Base-by-base conservation (phyloP, 2,113 vertebrate genomes). In the Proteles cristata region DNA sequence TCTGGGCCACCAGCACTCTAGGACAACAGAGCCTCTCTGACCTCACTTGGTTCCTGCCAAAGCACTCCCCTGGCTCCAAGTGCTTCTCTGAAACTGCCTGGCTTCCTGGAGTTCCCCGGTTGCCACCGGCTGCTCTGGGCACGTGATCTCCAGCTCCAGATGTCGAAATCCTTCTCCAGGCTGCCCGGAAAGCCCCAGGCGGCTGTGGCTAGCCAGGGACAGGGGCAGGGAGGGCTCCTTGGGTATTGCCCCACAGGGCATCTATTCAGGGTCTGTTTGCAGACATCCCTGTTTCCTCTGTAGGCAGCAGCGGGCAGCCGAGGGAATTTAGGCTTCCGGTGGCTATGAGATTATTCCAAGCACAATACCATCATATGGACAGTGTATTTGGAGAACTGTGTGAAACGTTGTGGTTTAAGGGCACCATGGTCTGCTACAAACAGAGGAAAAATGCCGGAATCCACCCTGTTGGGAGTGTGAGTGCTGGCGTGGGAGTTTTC, bases 181-280 rank as follows among this genome's bases (percentile, higher is more conserved):
- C 98, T 97, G 90, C 87, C 96, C 21, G 92, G 97, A 98, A 98
- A 97, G n/a, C 95, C 97, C 97, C 79, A 4, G 65, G 55, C 11
- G 14, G 80, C 66, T 19, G 84, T 7, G 95, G 76, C 95, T 1
- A 10, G 21, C 17, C 93, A 63, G 88, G 69, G 90, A 43, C 2
- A 48, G 11, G 65, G 93, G 31, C 19, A 33, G 25, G 45, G 35
- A 81, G 69, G 74, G 26, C 96, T 92, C 63, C 89, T 35, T 0
- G 35, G 68, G 39, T 79, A 66, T 91, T 88, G 93, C 95, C 81
- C 95, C 93, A 95, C 12, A 6, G 83, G 83, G 53, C 76, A 58
- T 86, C 69, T 74, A 81, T 92, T 77, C 3, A 7, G 81, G 58
- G 66, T 94, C 97, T 93, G 68, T 97, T 95, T 93, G 88, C 73